phyloP scores from a whole-genome alignment of 1,140 invertebrate genomes.

The Physella acuta region DNA sequence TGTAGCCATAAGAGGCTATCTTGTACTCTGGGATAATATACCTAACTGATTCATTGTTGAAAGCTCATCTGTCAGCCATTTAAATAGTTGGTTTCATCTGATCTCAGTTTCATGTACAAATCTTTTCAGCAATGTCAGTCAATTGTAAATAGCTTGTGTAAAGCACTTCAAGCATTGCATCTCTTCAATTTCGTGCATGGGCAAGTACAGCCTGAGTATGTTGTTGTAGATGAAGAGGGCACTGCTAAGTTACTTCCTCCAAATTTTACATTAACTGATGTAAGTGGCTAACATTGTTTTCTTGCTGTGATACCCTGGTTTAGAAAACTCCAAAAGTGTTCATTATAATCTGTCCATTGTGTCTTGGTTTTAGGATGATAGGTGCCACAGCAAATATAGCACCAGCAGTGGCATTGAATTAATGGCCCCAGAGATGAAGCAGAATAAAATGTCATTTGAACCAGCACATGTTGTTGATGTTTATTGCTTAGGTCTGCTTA shows the following conservation, averaged over 20 bases:
- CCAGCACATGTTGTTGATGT: conserved; percentile 23
- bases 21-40: too few relatives aligned
- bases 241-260: conserved; percentile 21
- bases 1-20: too few relatives aligned
- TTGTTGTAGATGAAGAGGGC: conserved; percentile 16
- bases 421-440: conserved; percentile 23
- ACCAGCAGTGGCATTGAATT: conserved; percentile 18
- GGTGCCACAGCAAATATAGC: conserved; percentile 12
- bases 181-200: conserved; percentile 23
- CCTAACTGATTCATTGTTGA: too few relatives aligned
- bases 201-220: conserved; percentile 19
- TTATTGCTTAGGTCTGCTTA: conserved; percentile 18
- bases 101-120: too few relatives aligned
- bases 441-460: not conserved
- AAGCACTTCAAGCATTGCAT: conserved; percentile 19
- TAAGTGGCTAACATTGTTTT: conserved; percentile 10
- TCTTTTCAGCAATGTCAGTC: conserved; percentile 15
- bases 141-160: conserved; percentile 7
- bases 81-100: too few relatives aligned
- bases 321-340: not conserved
- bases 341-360: not conserved
- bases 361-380: conserved; percentile 14
- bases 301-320: not conserved
- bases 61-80: too few relatives aligned
- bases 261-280: conserved; percentile 22